phyloP scores from a whole-genome alignment of 2,888 invertebrate genomes.

The Eilema depressum region DNA sequence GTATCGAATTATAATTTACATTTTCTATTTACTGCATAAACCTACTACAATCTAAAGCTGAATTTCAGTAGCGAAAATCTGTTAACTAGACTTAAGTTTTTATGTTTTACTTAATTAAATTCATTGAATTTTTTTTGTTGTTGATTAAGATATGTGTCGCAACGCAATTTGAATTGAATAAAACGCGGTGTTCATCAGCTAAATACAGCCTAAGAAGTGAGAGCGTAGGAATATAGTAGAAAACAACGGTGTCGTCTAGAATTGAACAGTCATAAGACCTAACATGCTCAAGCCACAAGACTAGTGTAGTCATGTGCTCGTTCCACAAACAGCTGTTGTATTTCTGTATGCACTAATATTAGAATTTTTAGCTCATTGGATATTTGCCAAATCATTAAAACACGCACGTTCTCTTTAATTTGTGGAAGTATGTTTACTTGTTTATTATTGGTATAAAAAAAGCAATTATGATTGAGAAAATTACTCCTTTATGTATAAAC shows the following conservation, averaged over 20 bases:
- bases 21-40: too few species aligned
- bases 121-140: too few species aligned
- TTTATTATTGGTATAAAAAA: conserved; percentile 40
- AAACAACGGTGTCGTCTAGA: conserved; percentile 20
- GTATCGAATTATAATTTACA: too few species aligned
- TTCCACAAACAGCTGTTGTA: conserved; percentile 75
- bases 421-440: conserved; percentile 58
- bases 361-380: conserved; percentile 83
- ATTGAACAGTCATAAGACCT: conserved; percentile 55
- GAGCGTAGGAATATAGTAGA: neutral
- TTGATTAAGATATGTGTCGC: neutral
- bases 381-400: conserved; percentile 70
- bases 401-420: conserved; percentile 71
- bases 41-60: too few species aligned
- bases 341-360: conserved; percentile 82
- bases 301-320: conserved; percentile 80
- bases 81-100: too few species aligned
- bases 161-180: neutral
- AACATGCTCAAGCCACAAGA: conserved; percentile 58
- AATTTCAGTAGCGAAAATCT: too few species aligned
- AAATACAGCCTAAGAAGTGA: neutral
- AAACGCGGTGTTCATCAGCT: neutral
- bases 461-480: conserved; percentile 14
- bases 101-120: too few species aligned
- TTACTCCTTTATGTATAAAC: too few species aligned